Conservation (phyloP, 2,888 invertebrate genomes). For the Perdita meconis region DNA sequence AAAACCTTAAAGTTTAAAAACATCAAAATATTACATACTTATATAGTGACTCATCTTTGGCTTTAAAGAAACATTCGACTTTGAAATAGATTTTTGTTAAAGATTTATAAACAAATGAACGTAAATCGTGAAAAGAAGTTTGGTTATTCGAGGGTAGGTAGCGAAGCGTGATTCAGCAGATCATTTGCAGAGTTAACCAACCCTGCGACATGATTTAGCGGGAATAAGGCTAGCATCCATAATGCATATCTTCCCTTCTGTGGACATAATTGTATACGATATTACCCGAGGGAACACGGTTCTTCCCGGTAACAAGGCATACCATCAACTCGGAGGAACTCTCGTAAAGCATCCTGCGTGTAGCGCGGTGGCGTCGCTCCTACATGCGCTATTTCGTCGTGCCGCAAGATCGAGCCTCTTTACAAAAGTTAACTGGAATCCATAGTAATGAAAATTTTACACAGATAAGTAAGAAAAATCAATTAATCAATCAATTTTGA, state of each 20-base stretch:
- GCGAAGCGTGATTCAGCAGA: constrained; percentile 62
- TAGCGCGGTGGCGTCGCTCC: constrained; percentile 17
- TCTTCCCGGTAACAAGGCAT: constrained; percentile 82
- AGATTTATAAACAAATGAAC: no score
- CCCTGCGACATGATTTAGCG: constrained; percentile 81
- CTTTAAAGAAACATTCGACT: no score
- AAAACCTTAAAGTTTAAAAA: no score
- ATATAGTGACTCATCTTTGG: no score
- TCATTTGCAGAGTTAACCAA: constrained; percentile 83
- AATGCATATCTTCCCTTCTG: constrained; percentile 79
- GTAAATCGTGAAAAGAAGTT: no score
- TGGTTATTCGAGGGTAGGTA: constrained; percentile 30
- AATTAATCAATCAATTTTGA: no score
- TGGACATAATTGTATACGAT: constrained; percentile 83
- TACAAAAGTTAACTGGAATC: no score
- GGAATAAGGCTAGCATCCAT: constrained; percentile 74
- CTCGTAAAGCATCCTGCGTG: constrained; percentile 61
- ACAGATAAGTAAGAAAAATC: no score
- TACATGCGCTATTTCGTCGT: constrained; percentile 37
- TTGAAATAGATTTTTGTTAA: no score
- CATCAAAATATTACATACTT: no score
- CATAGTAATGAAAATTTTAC: no score
- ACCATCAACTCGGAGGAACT: constrained; percentile 73
- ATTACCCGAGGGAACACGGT: constrained; percentile 81
- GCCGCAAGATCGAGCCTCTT: constrained; percentile 67